Percentiles rank a stretch among this genome's conserved stretches.
Conservation (phyloP, 2,797 vertebrate species). For the Phrynocephalus forsythii region DNA sequence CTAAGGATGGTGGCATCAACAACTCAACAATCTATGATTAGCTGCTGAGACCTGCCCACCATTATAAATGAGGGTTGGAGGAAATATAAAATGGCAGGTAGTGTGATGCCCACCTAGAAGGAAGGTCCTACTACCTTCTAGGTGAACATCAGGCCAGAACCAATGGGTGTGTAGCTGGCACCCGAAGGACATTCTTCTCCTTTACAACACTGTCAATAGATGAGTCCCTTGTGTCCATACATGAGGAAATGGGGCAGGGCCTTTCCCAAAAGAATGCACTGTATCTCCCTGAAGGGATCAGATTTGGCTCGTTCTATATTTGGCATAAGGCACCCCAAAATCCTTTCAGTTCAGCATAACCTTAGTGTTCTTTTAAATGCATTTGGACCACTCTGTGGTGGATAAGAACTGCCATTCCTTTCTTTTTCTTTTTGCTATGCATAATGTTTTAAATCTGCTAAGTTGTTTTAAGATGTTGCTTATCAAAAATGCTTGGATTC, state of each 20-base stretch:
- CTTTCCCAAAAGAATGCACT: not conserved
- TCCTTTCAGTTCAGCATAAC: not conserved
- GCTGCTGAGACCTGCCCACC: not conserved
- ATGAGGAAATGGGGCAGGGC: not conserved
- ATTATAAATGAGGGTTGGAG: not conserved
- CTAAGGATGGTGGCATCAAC: not conserved
- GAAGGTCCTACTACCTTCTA: not conserved
- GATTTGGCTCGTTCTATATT: not conserved
- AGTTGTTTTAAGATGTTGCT: not conserved
- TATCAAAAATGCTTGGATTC: not conserved
- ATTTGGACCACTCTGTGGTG: no score
- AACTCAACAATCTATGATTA: not conserved
- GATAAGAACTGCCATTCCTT: not conserved
- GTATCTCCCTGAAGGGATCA: not conserved
- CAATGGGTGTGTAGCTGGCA: not conserved
- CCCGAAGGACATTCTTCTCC: not conserved
- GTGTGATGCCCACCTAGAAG: no score
- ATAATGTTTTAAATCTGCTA: not conserved
- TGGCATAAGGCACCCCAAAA: not conserved
- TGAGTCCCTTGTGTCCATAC: not conserved
- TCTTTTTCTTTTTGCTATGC: not conserved
- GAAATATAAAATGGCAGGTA: conserved; percentile 1
- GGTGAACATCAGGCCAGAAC: not conserved
- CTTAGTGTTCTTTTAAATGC: no score
- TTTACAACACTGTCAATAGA: not conserved